A percentile compares a stretch with the other conserved stretches of the same genome.
Conservation (phyloP, 2,888 invertebrate genomes). For the Scaptomyza tumidula region DNA sequence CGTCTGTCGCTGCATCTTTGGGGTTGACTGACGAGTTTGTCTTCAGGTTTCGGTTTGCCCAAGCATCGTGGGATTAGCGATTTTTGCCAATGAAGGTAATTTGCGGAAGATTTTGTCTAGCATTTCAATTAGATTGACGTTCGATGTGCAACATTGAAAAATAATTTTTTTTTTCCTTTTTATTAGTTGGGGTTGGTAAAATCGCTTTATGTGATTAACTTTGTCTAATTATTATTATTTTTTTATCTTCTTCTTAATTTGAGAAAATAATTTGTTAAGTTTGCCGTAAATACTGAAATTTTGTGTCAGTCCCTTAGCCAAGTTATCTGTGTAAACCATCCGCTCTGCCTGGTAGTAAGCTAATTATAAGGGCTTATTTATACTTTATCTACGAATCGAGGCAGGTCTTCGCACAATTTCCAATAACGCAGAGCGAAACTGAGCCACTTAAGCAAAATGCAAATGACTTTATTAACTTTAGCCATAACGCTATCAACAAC, state of each 20-base stretch:
- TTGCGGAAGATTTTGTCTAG: constrained; percentile 84
- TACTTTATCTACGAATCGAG: constrained; percentile 3
- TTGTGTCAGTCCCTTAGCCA: constrained; percentile 1
- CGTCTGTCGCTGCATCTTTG: not conserved
- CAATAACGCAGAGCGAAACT: constrained; percentile 25
- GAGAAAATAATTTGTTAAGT: constrained; percentile 42
- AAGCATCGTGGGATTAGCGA: constrained; percentile 80
- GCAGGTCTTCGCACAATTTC: not conserved
- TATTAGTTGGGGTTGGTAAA: constrained; percentile 28
- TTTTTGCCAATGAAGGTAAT: constrained; percentile 84
- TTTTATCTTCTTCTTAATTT: constrained; percentile 24
- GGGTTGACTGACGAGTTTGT: constrained; percentile 44
- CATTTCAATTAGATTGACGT: constrained; percentile 84
- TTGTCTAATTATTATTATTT: not conserved
- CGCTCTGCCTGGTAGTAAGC: constrained; percentile 17
- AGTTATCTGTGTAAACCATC: constrained; percentile 30
- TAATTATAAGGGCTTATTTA: constrained; percentile 42
- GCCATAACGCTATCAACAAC: constrained; percentile 73
- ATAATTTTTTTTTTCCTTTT: constrained; percentile 20
- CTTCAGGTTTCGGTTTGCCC: constrained; percentile 62
- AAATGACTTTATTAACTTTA: constrained; percentile 76
- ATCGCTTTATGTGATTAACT: constrained; percentile 46
- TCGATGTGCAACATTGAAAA: constrained; percentile 14
- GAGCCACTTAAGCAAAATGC: constrained; percentile 73
- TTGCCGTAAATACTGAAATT: constrained; percentile 11